Evolutionary conservation across 1,140 invertebrate species (phyloP), one percentile per base, ranked within the genome.

Genomic region (Epicauta chinensis): DNA sequence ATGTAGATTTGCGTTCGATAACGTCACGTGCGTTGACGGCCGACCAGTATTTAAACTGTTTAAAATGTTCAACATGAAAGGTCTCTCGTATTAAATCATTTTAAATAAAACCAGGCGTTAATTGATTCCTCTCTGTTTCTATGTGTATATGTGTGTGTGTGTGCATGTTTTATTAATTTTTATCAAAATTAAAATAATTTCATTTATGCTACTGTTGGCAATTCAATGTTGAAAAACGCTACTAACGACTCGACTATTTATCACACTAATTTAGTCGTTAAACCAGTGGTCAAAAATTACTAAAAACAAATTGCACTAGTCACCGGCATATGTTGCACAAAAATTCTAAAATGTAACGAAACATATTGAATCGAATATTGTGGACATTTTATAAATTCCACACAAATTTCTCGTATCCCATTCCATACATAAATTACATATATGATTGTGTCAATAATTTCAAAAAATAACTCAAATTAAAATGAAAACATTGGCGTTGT

Each of bases 1-100:
- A 35, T 51, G 38, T 42, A 43, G 49, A 51, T 37, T 14, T 42
- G 40, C 15, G 32, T 15, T 37, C 49, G 49, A 51, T 51, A 51
- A 51, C 17, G 49, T 51, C 40, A 51, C 37, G 17, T 44, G 37
- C 37, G 49, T 23, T 3, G 23, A 23, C 23, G 23, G 23, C 23
- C 23, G 7, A 23, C 23, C 7, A 23, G 23, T 23, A 23, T 23
- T 23, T 23, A 5, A 23, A 23, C 7, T 23, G 7, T 23, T 23
- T 23, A 7, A 23, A 23, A 23, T 23, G 23, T 23, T 7, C 23
- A 23, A 23, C 23, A 23, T 23, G 23, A 23, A 23, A 23, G 23
- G 23, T 23, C 4, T 23, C 17, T n/a, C 3, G 17, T 23, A 23
- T 23, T 23, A 23, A 23, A 23, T 23, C 23, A 23, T 23, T 23